A percentile compares a stretch with the other conserved stretches of the same genome.
Evolutionary conservation across 2,888 invertebrate species (phyloP).

Genomic region (Drosophila mimica): DNA sequence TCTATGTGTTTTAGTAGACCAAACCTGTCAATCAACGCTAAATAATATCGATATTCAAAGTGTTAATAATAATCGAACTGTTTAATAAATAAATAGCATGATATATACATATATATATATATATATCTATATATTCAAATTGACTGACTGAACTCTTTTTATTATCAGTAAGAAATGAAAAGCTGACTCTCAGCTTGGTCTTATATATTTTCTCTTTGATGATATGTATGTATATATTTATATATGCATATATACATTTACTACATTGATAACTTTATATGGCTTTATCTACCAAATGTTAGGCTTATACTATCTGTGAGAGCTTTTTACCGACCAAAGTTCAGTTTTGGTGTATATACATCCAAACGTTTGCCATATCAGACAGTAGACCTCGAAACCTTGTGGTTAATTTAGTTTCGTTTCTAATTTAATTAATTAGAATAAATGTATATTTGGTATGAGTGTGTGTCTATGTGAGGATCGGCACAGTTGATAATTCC

Average conservation of each 20-base stretch:
- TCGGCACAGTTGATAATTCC: neutral
- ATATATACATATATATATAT: constrained; percentile 28
- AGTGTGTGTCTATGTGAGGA: constrained; percentile 6
- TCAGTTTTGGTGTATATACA: constrained; percentile 23
- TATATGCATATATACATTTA: neutral
- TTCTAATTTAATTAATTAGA: constrained; percentile 66
- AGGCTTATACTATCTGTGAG: constrained; percentile 14
- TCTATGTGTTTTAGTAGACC: constrained; percentile 64
- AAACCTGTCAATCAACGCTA: constrained; percentile 65
- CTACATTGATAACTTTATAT: constrained; percentile 4
- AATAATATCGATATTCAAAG: constrained; percentile 71
- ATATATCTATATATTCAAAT: constrained; percentile 26
- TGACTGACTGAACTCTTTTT: neutral
- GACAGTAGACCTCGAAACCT: constrained; percentile 42
- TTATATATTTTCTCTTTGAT: neutral
- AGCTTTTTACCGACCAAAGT: constrained; percentile 42
- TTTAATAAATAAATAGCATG: constrained; percentile 74
- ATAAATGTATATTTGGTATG: constrained; percentile 1
- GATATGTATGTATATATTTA: constrained; percentile 3
- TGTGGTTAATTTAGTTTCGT: constrained; percentile 12
- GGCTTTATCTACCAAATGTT: neutral
- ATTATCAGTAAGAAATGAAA: constrained; percentile 19
- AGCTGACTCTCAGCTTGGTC: neutral
- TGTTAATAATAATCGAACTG: constrained; percentile 79
- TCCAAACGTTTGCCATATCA: constrained; percentile 19